Evolutionary conservation across 2,797 vertebrate species (phyloP), one percentile per base, ranked within the genome.

Genomic region (Microctenopoma stevenorrisi): DNA sequence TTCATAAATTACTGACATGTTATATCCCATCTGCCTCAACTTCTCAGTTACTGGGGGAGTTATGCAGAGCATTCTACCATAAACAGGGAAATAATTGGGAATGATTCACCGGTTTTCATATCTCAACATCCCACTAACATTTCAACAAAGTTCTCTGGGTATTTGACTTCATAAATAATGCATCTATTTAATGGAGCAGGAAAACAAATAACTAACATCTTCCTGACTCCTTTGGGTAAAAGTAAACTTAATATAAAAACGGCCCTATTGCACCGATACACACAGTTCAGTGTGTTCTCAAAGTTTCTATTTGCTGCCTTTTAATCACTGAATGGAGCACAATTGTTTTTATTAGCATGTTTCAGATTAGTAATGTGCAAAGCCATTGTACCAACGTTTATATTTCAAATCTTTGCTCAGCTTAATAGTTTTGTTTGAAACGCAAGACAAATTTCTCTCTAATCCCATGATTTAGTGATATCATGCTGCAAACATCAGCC

Each of bases 91-190:
- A 92, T 93, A 94, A 92, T 90, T 86, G 86, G 74, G 80, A 91
- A 91, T 89, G 78, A 91, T 92, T 92, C 88, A 92, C 85, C 74
- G 70, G 85, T 89, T 88, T 90, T 92, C 81, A 86, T 92, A 92
- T 93, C 88, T 89, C 89, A 86, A 90, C 88, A 90, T 92, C 86
- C 86, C 82, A 84, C 91, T 80, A 92, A 89, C 82, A 78, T 90
- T 88, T 85, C 76, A 90, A 87, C 85, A 83, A 83, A 86, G 75
- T 88, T 90, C 85, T 88, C 81, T 74, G 84, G 84, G 86, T 92
- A 84, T 89, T 90, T 88, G 81, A 72, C 85, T 81, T 91, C 87
- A 93, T 94, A 92, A 93, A 94, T 94, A 93, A 93, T 94, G 87
- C 90, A 94, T 92, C 64, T 72, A 68, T 89, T 92, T 92, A 93